Percentiles rank a stretch among this genome's conserved stretches.
Evolutionary conservation across 2,797 vertebrate genomes (phyloP).

Genomic region (Neosilurus mollespiculum): DNA sequence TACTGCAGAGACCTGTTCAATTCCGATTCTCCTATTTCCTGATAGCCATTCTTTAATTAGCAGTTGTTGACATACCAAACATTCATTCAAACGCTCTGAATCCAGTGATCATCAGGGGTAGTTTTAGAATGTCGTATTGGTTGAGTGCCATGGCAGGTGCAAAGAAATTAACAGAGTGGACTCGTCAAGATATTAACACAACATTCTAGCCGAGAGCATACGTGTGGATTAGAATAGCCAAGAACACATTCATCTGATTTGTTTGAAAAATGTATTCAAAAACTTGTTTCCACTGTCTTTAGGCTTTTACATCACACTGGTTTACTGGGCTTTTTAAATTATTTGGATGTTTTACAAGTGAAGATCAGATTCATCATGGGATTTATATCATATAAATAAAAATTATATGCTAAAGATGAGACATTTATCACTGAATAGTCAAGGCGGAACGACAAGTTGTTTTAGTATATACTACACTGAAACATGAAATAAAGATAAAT

Average conservation of each 20-base stretch:
- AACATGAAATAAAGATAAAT: too few relatives aligned
- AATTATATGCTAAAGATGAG: too few relatives aligned
- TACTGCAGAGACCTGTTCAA: not conserved
- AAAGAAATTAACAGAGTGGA: not conserved
- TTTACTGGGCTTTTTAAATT: not conserved
- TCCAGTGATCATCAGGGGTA: too few relatives aligned
- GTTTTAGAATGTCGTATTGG: not conserved
- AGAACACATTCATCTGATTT: not conserved
- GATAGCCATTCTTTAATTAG: not conserved
- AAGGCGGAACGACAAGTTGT: too few relatives aligned
- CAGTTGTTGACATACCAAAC: not conserved
- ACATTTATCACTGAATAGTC: too few relatives aligned
- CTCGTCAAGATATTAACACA: not conserved
- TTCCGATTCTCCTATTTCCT: not conserved
- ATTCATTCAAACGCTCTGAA: too few relatives aligned
- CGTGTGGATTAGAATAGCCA: not conserved
- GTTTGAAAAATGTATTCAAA: not conserved
- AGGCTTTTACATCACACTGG: not conserved
- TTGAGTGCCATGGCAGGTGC: not conserved
- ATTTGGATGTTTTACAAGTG: not conserved
- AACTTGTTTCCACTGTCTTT: too few relatives aligned
- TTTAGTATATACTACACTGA: too few relatives aligned
- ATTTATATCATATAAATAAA: not conserved
- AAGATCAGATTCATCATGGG: not conserved
- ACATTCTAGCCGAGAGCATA: not conserved